These are phyloP conservation scores for Callionymus lyra DNA, from an alignment of 2,113 vertebrate species.

Conservation along the genomic window DNA sequence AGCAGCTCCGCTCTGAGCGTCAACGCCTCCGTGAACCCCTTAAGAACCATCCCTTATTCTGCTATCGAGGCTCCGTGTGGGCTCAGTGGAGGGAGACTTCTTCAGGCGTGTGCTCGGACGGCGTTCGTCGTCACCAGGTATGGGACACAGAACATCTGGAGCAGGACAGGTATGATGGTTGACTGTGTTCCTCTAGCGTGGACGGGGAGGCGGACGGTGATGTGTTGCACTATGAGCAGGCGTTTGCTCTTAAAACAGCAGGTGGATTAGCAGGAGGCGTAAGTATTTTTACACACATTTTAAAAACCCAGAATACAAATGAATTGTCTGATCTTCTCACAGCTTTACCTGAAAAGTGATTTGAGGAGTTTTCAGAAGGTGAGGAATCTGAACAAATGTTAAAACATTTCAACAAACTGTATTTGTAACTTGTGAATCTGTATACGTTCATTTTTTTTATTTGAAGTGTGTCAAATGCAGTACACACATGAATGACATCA, in stretches of 20 bases:
- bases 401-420: neutral
- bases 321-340: conserved; percentile 20
- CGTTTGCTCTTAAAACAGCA: conserved; percentile 42
- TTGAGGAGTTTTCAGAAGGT: conserved; percentile 67
- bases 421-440: too few species aligned
- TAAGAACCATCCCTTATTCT: neutral
- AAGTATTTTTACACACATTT: conserved; percentile 10
- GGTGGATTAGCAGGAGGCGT: conserved; percentile 46
- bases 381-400: neutral
- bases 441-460: too few species aligned
- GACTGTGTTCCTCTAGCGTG: conserved; percentile 31
- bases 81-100: conserved; percentile 49
- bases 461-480: too few species aligned
- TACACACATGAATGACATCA: too few species aligned
- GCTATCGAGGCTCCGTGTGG: conserved; percentile 54
- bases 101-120: conserved; percentile 60
- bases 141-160: neutral
- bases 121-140: conserved; percentile 77
- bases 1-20: conserved; percentile 59
- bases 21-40: conserved; percentile 53
- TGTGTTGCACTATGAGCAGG: conserved; percentile 45
- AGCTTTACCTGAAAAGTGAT: conserved; percentile 85
- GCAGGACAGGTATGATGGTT: conserved; percentile 8
- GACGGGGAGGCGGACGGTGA: conserved; percentile 48
- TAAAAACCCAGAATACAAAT: neutral